A percentile compares a stretch with the other conserved stretches of the same genome.
Evolutionary conservation across 2,113 vertebrate genomes (phyloP).

Genomic region (Mormyrus iriodes): DNA sequence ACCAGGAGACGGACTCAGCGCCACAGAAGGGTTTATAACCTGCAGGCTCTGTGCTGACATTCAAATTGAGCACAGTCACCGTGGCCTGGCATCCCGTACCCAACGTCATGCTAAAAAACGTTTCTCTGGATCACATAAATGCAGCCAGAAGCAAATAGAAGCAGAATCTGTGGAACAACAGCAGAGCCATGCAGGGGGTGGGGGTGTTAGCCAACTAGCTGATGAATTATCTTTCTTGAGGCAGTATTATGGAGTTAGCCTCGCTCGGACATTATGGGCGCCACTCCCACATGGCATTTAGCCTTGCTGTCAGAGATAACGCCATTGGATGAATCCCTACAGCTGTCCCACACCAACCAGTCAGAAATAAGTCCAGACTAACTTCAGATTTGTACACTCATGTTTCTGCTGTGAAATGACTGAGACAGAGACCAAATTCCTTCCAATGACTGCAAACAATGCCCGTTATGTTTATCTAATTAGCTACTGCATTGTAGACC

Average conservation of each 20-base stretch:
- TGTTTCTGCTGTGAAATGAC: background rate
- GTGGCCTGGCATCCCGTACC: background rate
- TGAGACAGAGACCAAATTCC: background rate
- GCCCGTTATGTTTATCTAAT: background rate
- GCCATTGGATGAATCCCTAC: background rate
- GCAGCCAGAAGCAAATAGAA: background rate
- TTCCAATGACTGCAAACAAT: background rate
- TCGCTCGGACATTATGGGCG: background rate
- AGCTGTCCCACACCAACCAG: background rate
- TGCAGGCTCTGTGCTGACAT: constrained; percentile 12
- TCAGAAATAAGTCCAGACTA: background rate
- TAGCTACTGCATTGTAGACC: background rate
- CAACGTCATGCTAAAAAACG: background rate
- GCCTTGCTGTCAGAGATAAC: background rate
- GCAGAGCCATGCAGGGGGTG: background rate
- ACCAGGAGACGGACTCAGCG: background rate
- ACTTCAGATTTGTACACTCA: background rate
- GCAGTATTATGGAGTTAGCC: no score
- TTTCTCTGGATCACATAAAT: background rate
- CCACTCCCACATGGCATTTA: background rate
- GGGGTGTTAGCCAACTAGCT: background rate
- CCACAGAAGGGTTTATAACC: background rate
- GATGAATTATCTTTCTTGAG: background rate
- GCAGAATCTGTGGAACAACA: background rate
- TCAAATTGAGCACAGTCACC: background rate